Base-by-base conservation (phyloP, 37 sponge, comb jelly and placozoan genomes). In the Geodia barretti region DNA sequence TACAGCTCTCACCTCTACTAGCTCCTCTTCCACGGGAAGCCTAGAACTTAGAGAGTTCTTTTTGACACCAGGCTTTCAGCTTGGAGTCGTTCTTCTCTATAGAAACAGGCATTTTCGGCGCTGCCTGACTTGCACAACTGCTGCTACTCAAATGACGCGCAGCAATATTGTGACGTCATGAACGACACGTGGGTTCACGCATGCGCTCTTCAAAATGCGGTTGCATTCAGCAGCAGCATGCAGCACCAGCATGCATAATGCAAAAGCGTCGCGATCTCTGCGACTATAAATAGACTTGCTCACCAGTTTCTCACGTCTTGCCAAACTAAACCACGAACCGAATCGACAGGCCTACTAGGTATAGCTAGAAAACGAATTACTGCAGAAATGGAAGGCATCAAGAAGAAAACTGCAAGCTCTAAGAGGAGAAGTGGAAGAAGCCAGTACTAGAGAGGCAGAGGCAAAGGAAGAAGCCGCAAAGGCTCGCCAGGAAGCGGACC, bases 301-400 rank as follows among this genome's bases (percentile, higher is more conserved):
- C n/a, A n/a, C n/a, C n/a, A n/a, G n/a, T n/a, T n/a, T n/a, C n/a
- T n/a, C n/a, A n/a, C n/a, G n/a, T n/a, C n/a, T n/a, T n/a, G n/a
- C n/a, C n/a, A n/a, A n/a, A n/a, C n/a, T n/a, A n/a, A n/a, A n/a
- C n/a, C n/a, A n/a, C n/a, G n/a, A n/a, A n/a, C n/a, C n/a, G n/a
- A n/a, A n/a, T n/a, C n/a, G n/a, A n/a, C n/a, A n/a, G n/a, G n/a
- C n/a, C n/a, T n/a, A n/a, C n/a, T n/a, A n/a, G n/a, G n/a, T n/a
- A n/a, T n/a, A n/a, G n/a, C n/a, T n/a, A n/a, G n/a, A n/a, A n/a
- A n/a, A n/a, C n/a, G n/a, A n/a, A n/a, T n/a, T n/a, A n/a, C n/a
- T 47, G 54, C 54, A 17, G 54, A 7, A 39, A 88, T 88, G 89
- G 90, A 89, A n/a, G 69, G 66, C 7, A 60, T 90, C 41, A 84